A percentile compares a stretch with the other conserved stretches of the same genome.
These are phyloP conservation scores for Corydoras maculifer DNA, from an alignment of 2,113 vertebrate species.

Conservation along the genomic window DNA sequence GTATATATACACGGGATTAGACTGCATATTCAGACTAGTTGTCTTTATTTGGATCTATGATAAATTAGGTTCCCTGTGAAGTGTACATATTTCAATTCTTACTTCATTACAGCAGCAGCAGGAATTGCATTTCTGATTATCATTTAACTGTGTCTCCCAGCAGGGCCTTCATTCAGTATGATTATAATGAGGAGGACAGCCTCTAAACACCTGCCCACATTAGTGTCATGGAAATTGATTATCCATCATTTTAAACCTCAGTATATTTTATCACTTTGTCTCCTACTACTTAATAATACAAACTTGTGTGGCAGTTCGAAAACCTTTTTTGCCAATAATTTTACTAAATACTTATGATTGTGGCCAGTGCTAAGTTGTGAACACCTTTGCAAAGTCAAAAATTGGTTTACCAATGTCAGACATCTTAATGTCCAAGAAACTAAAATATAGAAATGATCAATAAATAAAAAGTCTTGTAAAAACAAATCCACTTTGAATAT, in stretches of 20 bases:
- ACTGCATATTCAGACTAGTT: neutral
- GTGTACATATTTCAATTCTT: constrained; percentile 10
- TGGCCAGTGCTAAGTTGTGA: too few relatives aligned
- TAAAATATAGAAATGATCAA: too few relatives aligned
- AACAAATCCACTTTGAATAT: too few relatives aligned
- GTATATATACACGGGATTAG: too few relatives aligned
- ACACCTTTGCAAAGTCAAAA: too few relatives aligned
- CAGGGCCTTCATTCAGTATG: neutral
- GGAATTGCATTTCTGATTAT: constrained; percentile 4
- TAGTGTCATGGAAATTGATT: neutral
- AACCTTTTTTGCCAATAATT: too few relatives aligned
- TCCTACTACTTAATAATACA: neutral
- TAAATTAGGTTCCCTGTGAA: neutral
- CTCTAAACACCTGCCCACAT: constrained; percentile 13
- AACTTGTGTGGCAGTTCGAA: too few relatives aligned
- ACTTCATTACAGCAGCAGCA: constrained; percentile 3
- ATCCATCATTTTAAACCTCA: neutral
- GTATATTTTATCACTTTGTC: neutral
- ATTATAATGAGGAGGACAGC: constrained; percentile 19
- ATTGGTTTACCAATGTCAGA: too few relatives aligned
- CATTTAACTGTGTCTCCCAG: neutral
- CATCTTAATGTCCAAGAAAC: too few relatives aligned
- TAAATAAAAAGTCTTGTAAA: too few relatives aligned
- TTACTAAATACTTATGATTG: too few relatives aligned
- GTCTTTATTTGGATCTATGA: neutral